Conservation (phyloP, 2,113 vertebrate genomes). For the Alaudala cheleensis region DNA sequence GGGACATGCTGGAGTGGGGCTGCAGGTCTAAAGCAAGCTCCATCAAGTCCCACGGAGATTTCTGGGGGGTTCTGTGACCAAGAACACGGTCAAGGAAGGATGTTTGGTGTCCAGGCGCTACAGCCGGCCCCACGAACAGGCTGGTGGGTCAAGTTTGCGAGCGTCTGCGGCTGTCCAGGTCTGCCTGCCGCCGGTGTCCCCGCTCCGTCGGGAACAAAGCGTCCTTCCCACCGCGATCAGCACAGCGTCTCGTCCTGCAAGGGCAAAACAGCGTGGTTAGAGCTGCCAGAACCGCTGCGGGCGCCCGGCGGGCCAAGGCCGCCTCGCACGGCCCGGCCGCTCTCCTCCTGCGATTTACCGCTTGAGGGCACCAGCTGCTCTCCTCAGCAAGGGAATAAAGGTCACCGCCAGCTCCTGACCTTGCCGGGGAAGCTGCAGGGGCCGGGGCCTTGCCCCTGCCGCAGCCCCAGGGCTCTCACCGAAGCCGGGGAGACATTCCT, state of each 20-base stretch:
- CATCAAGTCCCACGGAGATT: background rate
- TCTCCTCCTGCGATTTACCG: constrained; percentile 36
- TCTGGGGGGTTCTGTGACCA: background rate
- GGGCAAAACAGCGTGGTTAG: background rate
- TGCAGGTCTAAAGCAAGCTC: background rate
- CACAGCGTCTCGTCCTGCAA: constrained; percentile 38
- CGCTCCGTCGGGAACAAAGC: background rate
- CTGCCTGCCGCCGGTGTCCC: background rate
- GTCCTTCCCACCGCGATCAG: background rate
- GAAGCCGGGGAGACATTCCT: background rate
- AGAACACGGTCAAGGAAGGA: background rate
- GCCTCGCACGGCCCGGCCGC: background rate
- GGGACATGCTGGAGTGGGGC: background rate
- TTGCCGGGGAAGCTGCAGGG: too few relatives aligned
- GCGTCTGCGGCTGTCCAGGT: background rate
- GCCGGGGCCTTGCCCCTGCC: too few relatives aligned
- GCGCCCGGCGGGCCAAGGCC: background rate
- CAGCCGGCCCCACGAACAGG: background rate
- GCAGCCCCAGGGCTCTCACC: background rate
- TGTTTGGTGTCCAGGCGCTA: background rate
- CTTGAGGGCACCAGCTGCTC: constrained; percentile 64
- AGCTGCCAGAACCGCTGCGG: background rate
- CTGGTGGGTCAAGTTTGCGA: background rate
- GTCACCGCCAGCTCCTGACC: constrained; percentile 27
- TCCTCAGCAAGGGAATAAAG: constrained; percentile 54